Base-by-base conservation (phyloP, 2,113 vertebrate genomes). In the Dasyprocta punctata region DNA sequence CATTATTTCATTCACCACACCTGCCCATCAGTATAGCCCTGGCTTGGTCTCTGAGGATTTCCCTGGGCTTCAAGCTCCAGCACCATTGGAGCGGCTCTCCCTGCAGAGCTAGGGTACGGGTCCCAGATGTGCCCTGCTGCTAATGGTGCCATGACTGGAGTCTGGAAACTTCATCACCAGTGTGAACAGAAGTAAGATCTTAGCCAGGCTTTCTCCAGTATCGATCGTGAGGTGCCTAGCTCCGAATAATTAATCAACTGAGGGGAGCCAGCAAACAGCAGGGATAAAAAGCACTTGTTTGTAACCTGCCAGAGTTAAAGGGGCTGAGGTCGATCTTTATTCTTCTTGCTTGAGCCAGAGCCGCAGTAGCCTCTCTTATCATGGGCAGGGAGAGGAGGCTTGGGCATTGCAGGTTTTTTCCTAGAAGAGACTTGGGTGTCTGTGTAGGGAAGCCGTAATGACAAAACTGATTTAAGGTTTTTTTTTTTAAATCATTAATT, bases 101-200 rank as follows among this genome's bases (percentile, higher is more conserved):
- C 28, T 28, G 5, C 26, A 63, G 86, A 95, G 47, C 44, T 28
- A 67, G 75, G 54, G 33, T n/a, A n/a, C 7, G 9, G 58, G 69
- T 67, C 52, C 81, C 86, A 41, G 93, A 94, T 22, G 44, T 58
- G 24, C 75, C 87, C 75, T 0, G 14, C 28, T 49, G 38, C 56
- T 80, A 80, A 56, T 0, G 3, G 83, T 65, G 47, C 41, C 28
- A 33, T 63, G 47, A 30, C 84, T 60, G 81, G 30, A n/a, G 9
- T 61, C 96, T 94, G 88, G 69, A 71, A 92, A 90, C n/a, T 20
- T 77, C 85, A 87, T 87, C 33, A 71, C 33, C 22, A n/a, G 44
- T 47, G 71, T 81, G 5, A 41, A 61, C 30, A 54, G n/a, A 90
- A 92, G 30, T 58, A 87, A 93, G 44, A 65, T 92, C 86, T 87